Conservation (phyloP, 2,113 vertebrate species). For the Brachionichthys hirsutus region DNA sequence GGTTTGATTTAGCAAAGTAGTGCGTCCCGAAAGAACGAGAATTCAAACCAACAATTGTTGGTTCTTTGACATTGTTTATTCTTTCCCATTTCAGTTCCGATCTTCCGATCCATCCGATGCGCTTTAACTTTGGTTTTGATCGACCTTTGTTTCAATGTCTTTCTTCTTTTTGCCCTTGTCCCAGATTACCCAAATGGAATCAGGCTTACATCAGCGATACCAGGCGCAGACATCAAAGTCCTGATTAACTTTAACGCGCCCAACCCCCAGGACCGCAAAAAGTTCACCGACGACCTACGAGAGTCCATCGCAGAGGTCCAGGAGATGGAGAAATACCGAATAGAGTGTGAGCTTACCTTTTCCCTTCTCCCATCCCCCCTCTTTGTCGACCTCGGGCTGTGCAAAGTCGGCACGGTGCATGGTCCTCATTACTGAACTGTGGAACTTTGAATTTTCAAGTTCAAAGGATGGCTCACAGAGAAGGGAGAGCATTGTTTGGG, state of each 20-base stretch:
- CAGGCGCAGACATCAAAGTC: slow-evolving; percentile 95
- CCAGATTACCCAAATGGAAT: slow-evolving; percentile 97
- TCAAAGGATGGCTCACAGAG: slow-evolving; percentile 43
- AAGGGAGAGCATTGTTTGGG: too few species aligned
- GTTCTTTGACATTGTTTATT: slow-evolving; percentile 28
- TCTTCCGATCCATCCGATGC: not conserved
- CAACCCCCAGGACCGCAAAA: slow-evolving; percentile 97
- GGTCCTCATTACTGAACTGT: slow-evolving; percentile 52
- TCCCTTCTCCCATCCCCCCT: not conserved
- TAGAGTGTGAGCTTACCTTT: slow-evolving; percentile 90
- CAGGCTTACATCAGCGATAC: slow-evolving; percentile 92
- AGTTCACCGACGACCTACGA: slow-evolving; percentile 95
- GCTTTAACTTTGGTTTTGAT: slow-evolving; percentile 46
- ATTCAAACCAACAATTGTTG: slow-evolving; percentile 33
- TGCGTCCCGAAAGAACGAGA: slow-evolving; percentile 19
- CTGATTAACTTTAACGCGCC: slow-evolving; percentile 98
- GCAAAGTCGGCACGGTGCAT: slow-evolving; percentile 43
- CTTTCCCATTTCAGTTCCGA: slow-evolving; percentile 2
- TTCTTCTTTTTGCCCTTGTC: slow-evolving; percentile 24
- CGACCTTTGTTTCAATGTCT: slow-evolving; percentile 34
- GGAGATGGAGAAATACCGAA: slow-evolving; percentile 99
- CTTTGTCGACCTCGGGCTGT: slow-evolving; percentile 25
- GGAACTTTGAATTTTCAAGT: slow-evolving; percentile 51
- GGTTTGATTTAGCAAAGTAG: slow-evolving; percentile 33
- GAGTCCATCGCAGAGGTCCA: slow-evolving; percentile 97